These are phyloP conservation scores for Gymnoscopelus braueri DNA, from an alignment of 2,797 vertebrate species.

Conservation along the genomic window DNA sequence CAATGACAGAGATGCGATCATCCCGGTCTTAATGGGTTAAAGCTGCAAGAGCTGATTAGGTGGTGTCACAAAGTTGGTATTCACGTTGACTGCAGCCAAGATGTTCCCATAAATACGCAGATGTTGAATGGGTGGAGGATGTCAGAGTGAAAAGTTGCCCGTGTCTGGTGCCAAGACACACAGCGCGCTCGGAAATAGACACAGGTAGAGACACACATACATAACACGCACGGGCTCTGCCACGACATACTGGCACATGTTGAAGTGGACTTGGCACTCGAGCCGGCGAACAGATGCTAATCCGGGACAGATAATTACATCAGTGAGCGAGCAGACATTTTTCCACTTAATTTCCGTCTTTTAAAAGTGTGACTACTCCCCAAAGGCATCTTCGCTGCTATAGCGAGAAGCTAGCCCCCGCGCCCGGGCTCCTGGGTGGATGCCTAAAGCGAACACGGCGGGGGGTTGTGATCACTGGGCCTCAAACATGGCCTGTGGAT, in stretches of 20 bases:
- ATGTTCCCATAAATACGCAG: slow-evolving; percentile 82
- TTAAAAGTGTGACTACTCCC: slow-evolving; percentile 84
- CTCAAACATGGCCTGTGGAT: slow-evolving; percentile 62
- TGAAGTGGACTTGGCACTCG: slow-evolving; percentile 81
- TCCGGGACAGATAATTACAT: slow-evolving; percentile 89
- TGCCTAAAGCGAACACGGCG: slow-evolving; percentile 58
- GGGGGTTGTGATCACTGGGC: slow-evolving; percentile 67
- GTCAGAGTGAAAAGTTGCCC: slow-evolving; percentile 80
- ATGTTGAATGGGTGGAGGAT: slow-evolving; percentile 82
- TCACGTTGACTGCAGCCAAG: slow-evolving; percentile 74
- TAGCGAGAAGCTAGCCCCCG: slow-evolving; percentile 68
- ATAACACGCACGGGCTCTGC: slow-evolving; percentile 61
- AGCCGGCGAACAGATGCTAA: slow-evolving; percentile 85
- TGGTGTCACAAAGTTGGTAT: slow-evolving; percentile 69
- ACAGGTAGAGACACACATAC: slow-evolving; percentile 80
- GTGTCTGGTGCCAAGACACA: slow-evolving; percentile 81
- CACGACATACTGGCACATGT: slow-evolving; percentile 76
- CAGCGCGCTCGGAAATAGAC: slow-evolving; percentile 77
- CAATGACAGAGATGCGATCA: too few species aligned
- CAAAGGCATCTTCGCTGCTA: slow-evolving; percentile 51
- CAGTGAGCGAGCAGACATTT: slow-evolving; percentile 85
- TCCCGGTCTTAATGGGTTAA: slow-evolving; percentile 4
- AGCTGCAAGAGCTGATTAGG: slow-evolving; percentile 62
- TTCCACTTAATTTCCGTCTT: slow-evolving; percentile 85
- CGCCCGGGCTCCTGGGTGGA: slow-evolving; percentile 67